phyloP scores from a whole-genome alignment of 2,888 invertebrate genomes.

The Choristoneura rosaceana region DNA sequence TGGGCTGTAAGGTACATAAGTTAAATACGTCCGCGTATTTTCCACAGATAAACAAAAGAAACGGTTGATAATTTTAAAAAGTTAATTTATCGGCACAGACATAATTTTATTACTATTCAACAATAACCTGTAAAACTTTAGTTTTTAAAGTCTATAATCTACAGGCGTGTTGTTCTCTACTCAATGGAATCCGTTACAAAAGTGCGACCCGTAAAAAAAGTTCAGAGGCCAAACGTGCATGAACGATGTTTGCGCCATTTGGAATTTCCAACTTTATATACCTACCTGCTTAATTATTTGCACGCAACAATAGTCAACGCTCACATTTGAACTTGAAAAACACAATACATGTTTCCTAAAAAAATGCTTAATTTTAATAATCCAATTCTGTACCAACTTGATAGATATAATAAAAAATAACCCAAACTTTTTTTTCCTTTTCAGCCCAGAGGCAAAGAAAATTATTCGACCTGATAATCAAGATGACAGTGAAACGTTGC shows the following conservation, averaged over 20 bases:
- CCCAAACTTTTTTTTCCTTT: slow-evolving; percentile 23
- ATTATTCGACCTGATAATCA: slow-evolving; percentile 51
- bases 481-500: slow-evolving; percentile 81
- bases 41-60: too few relatives aligned
- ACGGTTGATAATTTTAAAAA: too few relatives aligned
- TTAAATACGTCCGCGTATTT: too few relatives aligned
- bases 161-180: not conserved
- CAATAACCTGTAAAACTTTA: not conserved
- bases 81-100: not conserved
- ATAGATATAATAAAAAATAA: not conserved
- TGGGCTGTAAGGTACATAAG: too few relatives aligned
- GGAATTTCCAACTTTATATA: not conserved
- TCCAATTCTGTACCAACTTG: not conserved
- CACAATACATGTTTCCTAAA: too few relatives aligned
- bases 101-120: too few relatives aligned
- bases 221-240: not conserved
- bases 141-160: too few relatives aligned
- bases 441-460: slow-evolving; percentile 63
- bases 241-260: not conserved
- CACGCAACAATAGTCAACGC: not conserved
- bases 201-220: not conserved
- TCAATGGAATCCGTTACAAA: not conserved
- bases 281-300: not conserved
- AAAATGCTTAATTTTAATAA: too few relatives aligned
- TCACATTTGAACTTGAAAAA: not conserved